These are phyloP conservation scores for Aspiorhynchus laticeps DNA, from an alignment of 2,113 vertebrate genomes.

Conservation along the genomic window DNA sequence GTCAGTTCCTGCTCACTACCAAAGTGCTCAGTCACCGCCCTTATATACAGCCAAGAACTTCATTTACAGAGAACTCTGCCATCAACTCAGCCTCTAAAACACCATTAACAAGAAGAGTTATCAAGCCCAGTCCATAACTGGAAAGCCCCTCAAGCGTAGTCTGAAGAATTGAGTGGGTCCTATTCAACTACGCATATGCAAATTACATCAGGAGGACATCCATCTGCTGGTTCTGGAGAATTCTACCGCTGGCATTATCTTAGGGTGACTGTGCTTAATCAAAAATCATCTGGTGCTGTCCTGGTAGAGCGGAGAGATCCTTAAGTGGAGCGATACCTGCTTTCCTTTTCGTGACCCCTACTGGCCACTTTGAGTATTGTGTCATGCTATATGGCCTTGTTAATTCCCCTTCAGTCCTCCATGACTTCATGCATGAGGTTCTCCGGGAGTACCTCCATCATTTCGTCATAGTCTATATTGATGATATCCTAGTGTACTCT, in stretches of 20 bases:
- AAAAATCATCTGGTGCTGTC: background rate
- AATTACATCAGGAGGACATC: no score
- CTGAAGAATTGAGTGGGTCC: background rate
- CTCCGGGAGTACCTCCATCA: no score
- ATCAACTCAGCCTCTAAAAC: background rate
- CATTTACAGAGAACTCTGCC: background rate
- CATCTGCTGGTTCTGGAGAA: background rate
- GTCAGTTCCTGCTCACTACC: background rate
- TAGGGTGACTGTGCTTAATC: background rate
- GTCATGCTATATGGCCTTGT: no score
- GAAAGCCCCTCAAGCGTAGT: background rate
- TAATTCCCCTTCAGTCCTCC: no score
- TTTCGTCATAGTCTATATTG: no score
- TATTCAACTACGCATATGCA: background rate
- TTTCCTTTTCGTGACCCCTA: background rate
- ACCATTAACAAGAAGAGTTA: background rate
- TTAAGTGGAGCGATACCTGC: background rate
- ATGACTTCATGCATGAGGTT: no score
- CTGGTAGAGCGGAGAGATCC: background rate
- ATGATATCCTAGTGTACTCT: no score
- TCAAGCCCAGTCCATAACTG: background rate
- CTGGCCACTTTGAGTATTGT: no score
- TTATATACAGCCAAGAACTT: background rate
- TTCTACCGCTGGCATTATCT: background rate
- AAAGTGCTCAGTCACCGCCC: background rate